Base-by-base conservation (phyloP, 2,797 vertebrate genomes). In the Syngnathus acus region DNA sequence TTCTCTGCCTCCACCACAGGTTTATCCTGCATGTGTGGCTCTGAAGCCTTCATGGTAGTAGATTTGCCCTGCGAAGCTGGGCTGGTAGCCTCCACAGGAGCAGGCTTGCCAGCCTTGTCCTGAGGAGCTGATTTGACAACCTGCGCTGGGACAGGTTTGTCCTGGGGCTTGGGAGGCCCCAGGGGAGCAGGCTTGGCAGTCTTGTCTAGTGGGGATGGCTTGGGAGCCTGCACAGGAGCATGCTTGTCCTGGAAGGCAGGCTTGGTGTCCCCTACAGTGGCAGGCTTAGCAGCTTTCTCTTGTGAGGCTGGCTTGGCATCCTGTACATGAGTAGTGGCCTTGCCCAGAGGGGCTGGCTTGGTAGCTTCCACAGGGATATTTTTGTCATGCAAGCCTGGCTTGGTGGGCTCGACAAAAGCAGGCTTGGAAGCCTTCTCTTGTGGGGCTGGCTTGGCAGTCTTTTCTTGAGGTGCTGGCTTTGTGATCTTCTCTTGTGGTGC, bases 131-230 rank as follows among this genome's bases (percentile, higher is more conserved):
- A 19, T 2, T 64, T 64, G 45, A 16, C 23, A 11, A 13, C 43
- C 43, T 16, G 11, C 10, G 4, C 43, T 3, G 5, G 37, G 13
- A 21, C 62, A 0, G 13, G 10, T n/a, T 77, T 76, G 0, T 69
- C 43, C 5, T 71, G 50, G 16, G 64, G 57, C 51, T 76, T 80
- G 0, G 6, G 26, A 14, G 14, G 48, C 9, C 67, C 51, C 32
- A 50, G 39, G 0, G 57, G 19, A 7, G 59, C 64, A 5, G 65
- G 17, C 39, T 79, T 77, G 1, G 40, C 9, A 5, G 55, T 14
- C 55, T 76, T 68, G 5, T 43, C 63, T 54, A 68, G 50, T 7
- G 39, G 5, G 0, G 37, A n/a, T 0, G 70, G 38, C 6, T 72
- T 64, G 0, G 39, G 2, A n/a, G 17, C 61, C 32, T 65, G 16